A percentile compares a stretch with the other conserved stretches of the same genome.
Evolutionary conservation across 2,888 invertebrate species (phyloP).

Genomic region (Clunio marinus): DNA sequence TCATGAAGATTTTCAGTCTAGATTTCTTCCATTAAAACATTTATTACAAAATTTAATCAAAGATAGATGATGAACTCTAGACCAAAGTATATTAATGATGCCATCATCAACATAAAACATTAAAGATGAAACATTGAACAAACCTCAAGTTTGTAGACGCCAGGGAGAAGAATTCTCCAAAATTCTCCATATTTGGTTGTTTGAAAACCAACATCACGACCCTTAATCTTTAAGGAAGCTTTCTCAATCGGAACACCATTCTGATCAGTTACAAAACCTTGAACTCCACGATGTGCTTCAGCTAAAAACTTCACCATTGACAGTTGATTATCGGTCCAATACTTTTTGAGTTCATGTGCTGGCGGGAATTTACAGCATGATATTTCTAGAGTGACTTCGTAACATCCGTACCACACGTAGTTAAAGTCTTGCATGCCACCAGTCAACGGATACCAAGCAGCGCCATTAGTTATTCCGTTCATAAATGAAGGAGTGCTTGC

Average conservation of each 20-base stretch:
- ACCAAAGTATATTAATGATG: no score
- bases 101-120: neutral
- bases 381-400: constrained; percentile 92
- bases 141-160: constrained; percentile 79
- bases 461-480: constrained; percentile 91
- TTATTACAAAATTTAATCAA: no score
- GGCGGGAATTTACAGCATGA: constrained; percentile 93
- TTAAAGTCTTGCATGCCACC: constrained; percentile 94
- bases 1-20: no score
- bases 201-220: constrained; percentile 78
- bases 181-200: constrained; percentile 90
- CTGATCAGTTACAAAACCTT: constrained; percentile 78
- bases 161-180: constrained; percentile 87
- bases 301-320: constrained; percentile 77
- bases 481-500: constrained; percentile 64
- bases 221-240: constrained; percentile 72
- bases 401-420: constrained; percentile 87
- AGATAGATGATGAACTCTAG: no score
- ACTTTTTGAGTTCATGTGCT: constrained; percentile 69
- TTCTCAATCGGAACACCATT: constrained; percentile 74
- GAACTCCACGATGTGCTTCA: constrained; percentile 83
- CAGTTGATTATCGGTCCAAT: constrained; percentile 87
- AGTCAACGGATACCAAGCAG: constrained; percentile 86
- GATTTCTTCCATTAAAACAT: no score
- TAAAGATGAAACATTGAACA: constrained; percentile 30